Conservation (phyloP, 2,113 vertebrate genomes). For the Pan paniscus region DNA sequence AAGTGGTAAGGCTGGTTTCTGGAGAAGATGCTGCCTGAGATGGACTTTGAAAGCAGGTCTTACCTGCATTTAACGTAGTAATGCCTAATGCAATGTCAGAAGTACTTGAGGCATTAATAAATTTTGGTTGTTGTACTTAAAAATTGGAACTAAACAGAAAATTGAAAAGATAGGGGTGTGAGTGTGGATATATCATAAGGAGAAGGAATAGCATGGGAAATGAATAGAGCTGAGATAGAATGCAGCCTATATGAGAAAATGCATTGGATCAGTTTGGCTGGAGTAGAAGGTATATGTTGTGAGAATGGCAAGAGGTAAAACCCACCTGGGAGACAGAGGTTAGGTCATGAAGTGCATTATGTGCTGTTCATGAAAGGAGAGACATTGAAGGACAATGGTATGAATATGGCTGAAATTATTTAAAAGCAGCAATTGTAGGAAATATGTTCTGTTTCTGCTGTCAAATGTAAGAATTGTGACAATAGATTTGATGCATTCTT, state of each 20-base stretch:
- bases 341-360: neutral
- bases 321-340: no score
- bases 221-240: neutral
- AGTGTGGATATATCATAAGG: slow-evolving; percentile 8
- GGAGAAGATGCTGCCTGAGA: neutral
- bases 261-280: neutral
- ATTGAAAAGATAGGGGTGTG: neutral
- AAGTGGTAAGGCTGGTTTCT: neutral
- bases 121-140: neutral
- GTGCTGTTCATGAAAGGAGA: neutral
- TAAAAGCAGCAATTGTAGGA: neutral
- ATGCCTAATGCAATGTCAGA: neutral
- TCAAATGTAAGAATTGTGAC: neutral
- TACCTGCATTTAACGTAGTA: neutral
- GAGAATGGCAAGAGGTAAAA: neutral
- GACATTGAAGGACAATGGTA: neutral
- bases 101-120: neutral
- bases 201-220: neutral
- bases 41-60: neutral
- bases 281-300: neutral
- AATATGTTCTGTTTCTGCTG: neutral
- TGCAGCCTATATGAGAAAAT: neutral
- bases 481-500: neutral
- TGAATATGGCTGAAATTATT: neutral
- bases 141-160: neutral